These are phyloP conservation scores for Eurytoma californica DNA, from an alignment of 2,888 invertebrate genomes.

Conservation along the genomic window DNA sequence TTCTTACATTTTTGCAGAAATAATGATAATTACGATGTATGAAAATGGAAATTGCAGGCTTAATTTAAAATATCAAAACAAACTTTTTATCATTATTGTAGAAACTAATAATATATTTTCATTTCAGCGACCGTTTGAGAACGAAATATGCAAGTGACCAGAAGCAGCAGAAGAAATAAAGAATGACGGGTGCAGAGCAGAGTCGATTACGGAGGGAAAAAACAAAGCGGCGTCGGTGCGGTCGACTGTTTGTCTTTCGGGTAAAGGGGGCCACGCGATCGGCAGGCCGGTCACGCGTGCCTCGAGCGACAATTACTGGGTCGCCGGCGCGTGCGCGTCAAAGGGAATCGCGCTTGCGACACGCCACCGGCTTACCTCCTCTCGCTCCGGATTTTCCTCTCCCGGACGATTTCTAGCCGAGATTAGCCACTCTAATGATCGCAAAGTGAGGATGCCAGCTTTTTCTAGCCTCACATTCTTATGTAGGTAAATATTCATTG, in stretches of 20 bases:
- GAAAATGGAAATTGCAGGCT: no score
- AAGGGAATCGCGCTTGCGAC: constrained; percentile 34
- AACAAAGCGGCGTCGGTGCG: constrained; percentile 8
- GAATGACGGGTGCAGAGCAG: not conserved
- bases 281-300: constrained; percentile 58
- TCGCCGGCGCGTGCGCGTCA: constrained; percentile 43
- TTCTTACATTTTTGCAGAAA: no score
- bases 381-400: not conserved
- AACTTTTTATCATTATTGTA: no score
- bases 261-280: constrained; percentile 49
- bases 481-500: not conserved
- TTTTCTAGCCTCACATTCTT: no score
- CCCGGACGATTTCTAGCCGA: not conserved
- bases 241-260: constrained; percentile 18
- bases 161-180: no score
- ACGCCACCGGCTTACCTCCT: constrained; percentile 5
- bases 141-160: no score
- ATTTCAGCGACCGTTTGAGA: no score
- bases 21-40: no score
- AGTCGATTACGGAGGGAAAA: constrained; percentile 3
- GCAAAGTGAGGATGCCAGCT: no score
- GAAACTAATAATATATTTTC: no score
- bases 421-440: not conserved
- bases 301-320: constrained; percentile 57
- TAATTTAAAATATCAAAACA: no score